Base-by-base conservation (phyloP, 1,140 invertebrate genomes). In the Drosophila eugracilis region DNA sequence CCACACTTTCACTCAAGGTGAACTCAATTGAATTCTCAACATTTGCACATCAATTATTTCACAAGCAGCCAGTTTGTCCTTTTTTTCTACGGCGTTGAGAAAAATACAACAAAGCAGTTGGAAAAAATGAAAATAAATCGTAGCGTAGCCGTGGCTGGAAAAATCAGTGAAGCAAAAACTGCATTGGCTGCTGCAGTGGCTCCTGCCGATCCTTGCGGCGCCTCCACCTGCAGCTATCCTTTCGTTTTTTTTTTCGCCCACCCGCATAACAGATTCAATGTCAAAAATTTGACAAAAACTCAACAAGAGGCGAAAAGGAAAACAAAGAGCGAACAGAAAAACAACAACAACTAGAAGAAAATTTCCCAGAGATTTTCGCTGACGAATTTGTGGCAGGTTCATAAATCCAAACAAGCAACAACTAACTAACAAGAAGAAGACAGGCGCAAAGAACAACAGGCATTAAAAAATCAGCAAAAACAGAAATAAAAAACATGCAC, bases 11-110 rank as follows among this genome's bases (percentile, higher is more conserved):
- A 55, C 50, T 67, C 53, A 78, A 78, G 75, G 75, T 78, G 58
- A 78, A 78, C 58, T 39, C 59, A 78, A 78, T 78, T 73, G 75
- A 73, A 67, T 75, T 75, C 60, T 32, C 73, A 75, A 75, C 73
- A 75, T 78, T 78, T 78, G 67, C 76, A 66, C 75, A 78, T 78
- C 76, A 78, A 73, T 78, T 78, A 78, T 78, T 78, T 73, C 54
- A 78, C 44, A 78, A 78, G 76, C 55, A 75, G 44, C 55, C 37
- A 47, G 42, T 30, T 30, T 30, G n/a, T n/a, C n/a, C 44, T 63
- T 57, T 62, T 69, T 67, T 65, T 71, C 41, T 24, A 39, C 57
- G 66, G 52, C 48, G 47, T 42, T 49, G 53, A 49, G 41, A 70
- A 55, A 44, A 74, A 50, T 26, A 47, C 12, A 15, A 7, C 5